A percentile compares a stretch with the other conserved stretches of the same genome.
Conservation (phyloP, 2,888 invertebrate genomes). For the Drosophila ochracea region DNA sequence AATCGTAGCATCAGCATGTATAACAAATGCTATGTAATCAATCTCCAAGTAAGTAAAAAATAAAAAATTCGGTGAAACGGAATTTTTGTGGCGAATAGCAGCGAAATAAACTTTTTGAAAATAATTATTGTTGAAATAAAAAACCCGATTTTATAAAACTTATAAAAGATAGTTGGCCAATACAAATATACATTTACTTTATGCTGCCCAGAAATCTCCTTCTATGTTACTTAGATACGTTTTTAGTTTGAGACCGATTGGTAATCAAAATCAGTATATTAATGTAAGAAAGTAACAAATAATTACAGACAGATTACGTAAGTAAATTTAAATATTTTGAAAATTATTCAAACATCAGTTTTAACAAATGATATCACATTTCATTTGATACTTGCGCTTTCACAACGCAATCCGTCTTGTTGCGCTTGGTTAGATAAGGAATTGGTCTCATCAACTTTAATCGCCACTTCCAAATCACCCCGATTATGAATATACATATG, state of each 20-base stretch:
- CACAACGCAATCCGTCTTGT: slow-evolving; percentile 15
- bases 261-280: neutral
- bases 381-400: slow-evolving; percentile 24
- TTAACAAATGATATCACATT: slow-evolving; percentile 11
- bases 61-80: neutral
- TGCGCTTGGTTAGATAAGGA: slow-evolving; percentile 7
- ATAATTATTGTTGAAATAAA: neutral
- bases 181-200: too few species aligned
- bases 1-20: neutral
- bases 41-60: neutral
- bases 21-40: neutral
- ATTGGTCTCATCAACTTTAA: slow-evolving; percentile 30
- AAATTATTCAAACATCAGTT: neutral
- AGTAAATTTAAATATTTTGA: slow-evolving; percentile 1
- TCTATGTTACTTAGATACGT: neutral
- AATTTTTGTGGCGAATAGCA: neutral
- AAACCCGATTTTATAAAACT: neutral
- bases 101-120: neutral
- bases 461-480: slow-evolving; percentile 25
- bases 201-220: too few species aligned
- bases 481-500: slow-evolving; percentile 1
- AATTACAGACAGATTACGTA: neutral
- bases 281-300: neutral
- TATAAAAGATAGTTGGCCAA: neutral
- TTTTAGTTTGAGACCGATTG: neutral